phyloP scores from a whole-genome alignment of 2,888 invertebrate genomes.

The Cheilosia urbana region DNA sequence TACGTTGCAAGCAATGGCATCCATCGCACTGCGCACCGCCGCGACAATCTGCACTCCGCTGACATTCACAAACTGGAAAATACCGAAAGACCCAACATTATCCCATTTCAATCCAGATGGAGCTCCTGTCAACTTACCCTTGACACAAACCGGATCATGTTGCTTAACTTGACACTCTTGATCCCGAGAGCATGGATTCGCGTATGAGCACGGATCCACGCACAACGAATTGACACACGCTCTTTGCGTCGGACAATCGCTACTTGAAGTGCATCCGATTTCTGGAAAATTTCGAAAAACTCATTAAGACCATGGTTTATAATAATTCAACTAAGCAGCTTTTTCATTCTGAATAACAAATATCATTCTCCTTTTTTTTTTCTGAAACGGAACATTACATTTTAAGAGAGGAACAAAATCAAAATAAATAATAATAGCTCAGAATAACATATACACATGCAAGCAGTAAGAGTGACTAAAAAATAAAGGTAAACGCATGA shows the following conservation, averaged over 20 bases:
- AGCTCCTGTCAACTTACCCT: constrained; percentile 85
- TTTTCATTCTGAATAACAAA: constrained; percentile 20
- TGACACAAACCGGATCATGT: constrained; percentile 93
- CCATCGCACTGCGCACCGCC: constrained; percentile 88
- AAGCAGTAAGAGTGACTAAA: constrained; percentile 44
- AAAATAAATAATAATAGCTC: constrained; percentile 56
- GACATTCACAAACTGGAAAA: constrained; percentile 85
- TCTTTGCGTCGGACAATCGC: constrained; percentile 90
- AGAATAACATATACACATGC: constrained; percentile 75
- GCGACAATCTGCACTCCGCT: constrained; percentile 88
- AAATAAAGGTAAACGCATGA: constrained; percentile 2
- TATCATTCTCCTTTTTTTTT: constrained; percentile 16
- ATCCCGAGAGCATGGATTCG: constrained; percentile 89
- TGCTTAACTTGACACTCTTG: constrained; percentile 93
- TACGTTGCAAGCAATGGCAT: constrained; percentile 88
- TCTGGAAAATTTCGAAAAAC: constrained; percentile 84
- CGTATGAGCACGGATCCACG: constrained; percentile 91
- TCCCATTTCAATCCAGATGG: background rate
- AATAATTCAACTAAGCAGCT: constrained; percentile 34
- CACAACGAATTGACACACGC: constrained; percentile 92
- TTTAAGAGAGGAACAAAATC: constrained; percentile 30
- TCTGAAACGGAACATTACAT: constrained; percentile 62
- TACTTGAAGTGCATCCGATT: constrained; percentile 91
- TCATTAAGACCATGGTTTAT: constrained; percentile 31
- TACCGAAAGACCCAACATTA: background rate